Evolutionary conservation across 30 jellyfish, hydroid and myxozoan species (phyloP).

Genomic region (Turritopsis dohrnii): DNA sequence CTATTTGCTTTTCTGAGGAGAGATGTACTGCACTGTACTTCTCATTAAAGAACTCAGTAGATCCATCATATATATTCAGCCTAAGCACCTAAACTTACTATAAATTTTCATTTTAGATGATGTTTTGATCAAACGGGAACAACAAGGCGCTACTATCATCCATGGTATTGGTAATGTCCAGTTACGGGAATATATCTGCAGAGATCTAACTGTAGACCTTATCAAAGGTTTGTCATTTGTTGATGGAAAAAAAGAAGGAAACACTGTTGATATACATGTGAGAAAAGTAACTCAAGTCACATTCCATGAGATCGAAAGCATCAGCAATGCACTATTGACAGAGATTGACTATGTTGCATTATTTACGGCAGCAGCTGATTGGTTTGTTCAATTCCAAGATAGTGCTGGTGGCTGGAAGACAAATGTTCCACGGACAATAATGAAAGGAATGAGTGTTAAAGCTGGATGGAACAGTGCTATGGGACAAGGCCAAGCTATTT

Average conservation of each 20-base stretch:
- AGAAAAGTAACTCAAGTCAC: neutral
- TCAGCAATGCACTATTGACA: neutral
- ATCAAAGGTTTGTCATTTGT: constrained; percentile 46
- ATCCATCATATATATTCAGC: too few species aligned
- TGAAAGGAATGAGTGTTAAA: constrained; percentile 23
- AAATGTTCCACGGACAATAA: constrained; percentile 57
- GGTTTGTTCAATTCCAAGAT: constrained; percentile 74
- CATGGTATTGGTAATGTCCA: constrained; percentile 35
- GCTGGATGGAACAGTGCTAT: constrained; percentile 93
- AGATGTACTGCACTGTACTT: too few species aligned
- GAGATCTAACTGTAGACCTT: constrained; percentile 60
- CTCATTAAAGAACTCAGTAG: too few species aligned
- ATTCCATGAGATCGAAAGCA: neutral
- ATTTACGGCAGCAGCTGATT: constrained; percentile 76
- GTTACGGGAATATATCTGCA: constrained; percentile 39
- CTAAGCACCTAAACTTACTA: too few species aligned
- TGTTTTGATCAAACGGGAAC: neutral
- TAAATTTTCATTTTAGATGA: constrained; percentile 7
- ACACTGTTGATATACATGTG: constrained; percentile 14
- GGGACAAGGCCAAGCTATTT: constrained; percentile 97
- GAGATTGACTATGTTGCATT: constrained; percentile 33
- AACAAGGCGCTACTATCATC: neutral
- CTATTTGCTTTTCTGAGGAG: too few species aligned
- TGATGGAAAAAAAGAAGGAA: constrained; percentile 24
- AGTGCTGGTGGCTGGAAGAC: constrained; percentile 81